Evolutionary conservation across 1,140 invertebrate genomes (phyloP).

Genomic region (Bombyx mori): ASM3026992v2 NC_085117.1:14543001-14543500

Average conservation of each 20-base stretch:
- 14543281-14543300: slow-evolving; percentile 4
- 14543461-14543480: slow-evolving; percentile 26
- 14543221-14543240: slow-evolving; percentile 54
- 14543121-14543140: slow-evolving; percentile 63
- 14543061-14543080: slow-evolving; percentile 6
- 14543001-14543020: slow-evolving; percentile 10
- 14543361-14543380: too few species aligned
- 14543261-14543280: slow-evolving; percentile 13
- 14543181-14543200: slow-evolving; percentile 50
- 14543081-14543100: slow-evolving; percentile 56
- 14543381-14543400: slow-evolving; percentile 10
- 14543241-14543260: slow-evolving; percentile 61
- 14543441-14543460: slow-evolving; percentile 35
- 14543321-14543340: neutral
- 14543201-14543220: slow-evolving; percentile 57
- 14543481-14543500: slow-evolving; percentile 53
- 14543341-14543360: too few species aligned
- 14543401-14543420: slow-evolving; percentile 18
- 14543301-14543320: slow-evolving; percentile 3
- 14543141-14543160: slow-evolving; percentile 50
- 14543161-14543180: slow-evolving; percentile 69
- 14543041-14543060: too few species aligned
- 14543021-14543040: slow-evolving; percentile 7
- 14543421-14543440: slow-evolving; percentile 18
- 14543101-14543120: slow-evolving; percentile 65